These are phyloP conservation scores for Drosophila kepulauana DNA, from an alignment of 1,140 invertebrate species.

Conservation along the genomic window DNA sequence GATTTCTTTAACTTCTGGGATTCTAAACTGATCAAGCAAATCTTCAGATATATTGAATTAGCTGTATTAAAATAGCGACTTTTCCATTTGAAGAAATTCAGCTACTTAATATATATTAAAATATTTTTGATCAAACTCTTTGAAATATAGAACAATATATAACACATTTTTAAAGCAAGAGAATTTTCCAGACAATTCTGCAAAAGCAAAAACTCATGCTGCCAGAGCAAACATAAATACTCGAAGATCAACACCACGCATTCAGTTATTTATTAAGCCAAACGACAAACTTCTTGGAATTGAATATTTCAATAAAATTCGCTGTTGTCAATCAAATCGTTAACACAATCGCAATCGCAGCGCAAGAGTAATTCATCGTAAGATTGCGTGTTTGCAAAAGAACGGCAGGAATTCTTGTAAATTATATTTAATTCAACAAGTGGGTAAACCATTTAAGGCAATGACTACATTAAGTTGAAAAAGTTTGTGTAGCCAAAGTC, in stretches of 20 bases:
- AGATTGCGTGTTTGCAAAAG: constrained; percentile 27
- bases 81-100: no score
- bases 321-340: constrained; percentile 17
- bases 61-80: no score
- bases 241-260: background rate
- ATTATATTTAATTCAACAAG: constrained; percentile 76
- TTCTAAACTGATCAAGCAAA: no score
- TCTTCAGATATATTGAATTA: no score
- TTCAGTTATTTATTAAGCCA: background rate
- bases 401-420: constrained; percentile 42
- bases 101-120: no score
- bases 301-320: constrained; percentile 5
- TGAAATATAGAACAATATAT: no score
- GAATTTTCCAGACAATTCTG: background rate
- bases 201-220: background rate
- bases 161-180: no score
- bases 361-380: background rate
- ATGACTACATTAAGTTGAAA: constrained; percentile 48
- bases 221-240: background rate
- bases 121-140: no score
- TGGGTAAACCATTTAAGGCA: constrained; percentile 60
- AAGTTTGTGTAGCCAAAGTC: constrained; percentile 33
- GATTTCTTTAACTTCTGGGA: no score
- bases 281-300: background rate
- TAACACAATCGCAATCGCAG: constrained; percentile 10